Evolutionary conservation across 2,888 invertebrate genomes (phyloP).

Genomic region (Andrena haemorrhoa): DNA sequence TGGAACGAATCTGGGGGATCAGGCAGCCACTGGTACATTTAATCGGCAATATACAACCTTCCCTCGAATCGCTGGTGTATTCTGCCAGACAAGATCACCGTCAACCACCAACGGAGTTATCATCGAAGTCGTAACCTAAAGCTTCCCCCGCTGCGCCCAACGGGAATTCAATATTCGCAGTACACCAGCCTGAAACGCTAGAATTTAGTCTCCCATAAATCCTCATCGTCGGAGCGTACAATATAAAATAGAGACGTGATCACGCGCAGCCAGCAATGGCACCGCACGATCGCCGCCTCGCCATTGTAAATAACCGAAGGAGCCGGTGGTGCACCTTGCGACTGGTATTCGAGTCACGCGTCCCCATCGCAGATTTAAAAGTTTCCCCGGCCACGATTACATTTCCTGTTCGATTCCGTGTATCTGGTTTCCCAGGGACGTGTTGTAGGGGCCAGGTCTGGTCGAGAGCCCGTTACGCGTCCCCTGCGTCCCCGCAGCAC

Average conservation of each 20-base stretch:
- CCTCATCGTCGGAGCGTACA: neutral
- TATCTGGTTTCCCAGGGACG: slow-evolving; percentile 16
- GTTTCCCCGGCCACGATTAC: slow-evolving; percentile 41
- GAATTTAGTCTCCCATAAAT: slow-evolving; percentile 18
- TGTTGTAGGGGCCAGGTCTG: neutral
- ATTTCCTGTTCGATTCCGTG: slow-evolving; percentile 47
- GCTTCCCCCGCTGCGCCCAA: neutral
- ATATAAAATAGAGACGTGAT: slow-evolving; percentile 45
- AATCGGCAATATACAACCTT: no score
- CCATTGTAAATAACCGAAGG: slow-evolving; percentile 33
- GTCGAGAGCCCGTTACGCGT: neutral
- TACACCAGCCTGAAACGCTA: neutral
- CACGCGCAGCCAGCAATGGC: neutral
- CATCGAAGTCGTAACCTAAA: neutral
- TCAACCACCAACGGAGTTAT: no score
- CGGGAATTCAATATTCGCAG: slow-evolving; percentile 14
- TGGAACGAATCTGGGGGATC: no score
- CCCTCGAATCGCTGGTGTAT: no score
- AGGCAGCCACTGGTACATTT: no score
- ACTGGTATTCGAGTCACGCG: slow-evolving; percentile 48
- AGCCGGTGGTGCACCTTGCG: neutral
- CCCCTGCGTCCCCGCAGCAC: neutral
- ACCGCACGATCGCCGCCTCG: neutral
- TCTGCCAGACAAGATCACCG: no score
- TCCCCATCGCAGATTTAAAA: slow-evolving; percentile 54